phyloP scores from a whole-genome alignment of 2,113 vertebrate species.

The Psittacara wagleri region DNA sequence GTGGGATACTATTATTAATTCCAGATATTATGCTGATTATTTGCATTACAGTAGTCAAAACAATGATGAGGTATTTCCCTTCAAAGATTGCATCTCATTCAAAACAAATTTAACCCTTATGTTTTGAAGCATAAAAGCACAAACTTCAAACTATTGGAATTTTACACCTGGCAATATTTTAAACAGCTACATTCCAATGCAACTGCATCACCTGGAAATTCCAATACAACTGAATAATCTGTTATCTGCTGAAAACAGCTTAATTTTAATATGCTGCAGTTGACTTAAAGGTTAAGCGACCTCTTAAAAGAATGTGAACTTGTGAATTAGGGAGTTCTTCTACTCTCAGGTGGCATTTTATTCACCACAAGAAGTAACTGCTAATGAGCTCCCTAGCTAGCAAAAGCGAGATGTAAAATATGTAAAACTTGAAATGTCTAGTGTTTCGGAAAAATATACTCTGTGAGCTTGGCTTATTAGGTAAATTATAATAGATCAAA shows the following conservation, averaged over 20 bases:
- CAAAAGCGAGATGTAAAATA: constrained; percentile 57
- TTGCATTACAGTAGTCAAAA: constrained; percentile 60
- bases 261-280: constrained; percentile 63
- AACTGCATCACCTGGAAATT: constrained; percentile 55
- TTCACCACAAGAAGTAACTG: constrained; percentile 62
- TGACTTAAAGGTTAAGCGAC: constrained; percentile 70
- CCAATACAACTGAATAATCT: constrained; percentile 20
- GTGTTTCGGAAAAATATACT: constrained; percentile 20
- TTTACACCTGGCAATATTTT: constrained; percentile 10
- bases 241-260: constrained; percentile 57
- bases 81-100: constrained; percentile 40
- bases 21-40: constrained; percentile 61
- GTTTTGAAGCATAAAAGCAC: background rate
- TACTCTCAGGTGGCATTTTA: constrained; percentile 64
- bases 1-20: constrained; percentile 56
- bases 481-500: constrained; percentile 50
- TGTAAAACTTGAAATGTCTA: constrained; percentile 54
- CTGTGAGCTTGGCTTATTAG: constrained; percentile 32
- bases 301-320: constrained; percentile 70
- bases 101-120: constrained; percentile 43
- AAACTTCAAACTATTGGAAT: constrained; percentile 6
- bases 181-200: constrained; percentile 29
- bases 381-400: constrained; percentile 68
- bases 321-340: constrained; percentile 56
- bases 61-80: constrained; percentile 57